phyloP scores from a whole-genome alignment of 2,888 invertebrate genomes.

The Nomada flava region DNA sequence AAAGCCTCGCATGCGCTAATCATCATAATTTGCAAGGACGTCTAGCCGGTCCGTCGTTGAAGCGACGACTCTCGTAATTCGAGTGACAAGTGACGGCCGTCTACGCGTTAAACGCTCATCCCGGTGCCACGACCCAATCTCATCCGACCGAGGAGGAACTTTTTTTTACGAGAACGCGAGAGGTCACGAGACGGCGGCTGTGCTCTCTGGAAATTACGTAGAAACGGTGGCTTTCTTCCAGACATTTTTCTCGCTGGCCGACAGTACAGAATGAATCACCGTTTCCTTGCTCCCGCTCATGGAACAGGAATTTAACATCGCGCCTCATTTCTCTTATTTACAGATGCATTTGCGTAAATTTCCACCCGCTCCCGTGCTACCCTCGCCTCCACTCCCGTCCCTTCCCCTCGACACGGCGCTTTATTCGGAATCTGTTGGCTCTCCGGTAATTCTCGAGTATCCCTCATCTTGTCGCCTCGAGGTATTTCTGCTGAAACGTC shows the following conservation, averaged over 20 bases:
- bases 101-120: slow-evolving; percentile 59
- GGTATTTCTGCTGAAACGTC: slow-evolving; percentile 24
- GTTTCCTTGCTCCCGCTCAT: slow-evolving; percentile 50
- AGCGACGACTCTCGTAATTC: slow-evolving; percentile 53
- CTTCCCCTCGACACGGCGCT: not conserved
- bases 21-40: slow-evolving; percentile 68
- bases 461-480: slow-evolving; percentile 38
- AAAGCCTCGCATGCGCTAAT: slow-evolving; percentile 55
- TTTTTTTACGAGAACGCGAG: slow-evolving; percentile 55
- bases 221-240: slow-evolving; percentile 61
- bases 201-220: slow-evolving; percentile 63
- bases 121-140: slow-evolving; percentile 63
- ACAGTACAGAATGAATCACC: slow-evolving; percentile 68
- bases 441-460: slow-evolving; percentile 38
- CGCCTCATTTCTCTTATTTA: slow-evolving; percentile 69
- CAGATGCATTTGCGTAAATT: slow-evolving; percentile 63
- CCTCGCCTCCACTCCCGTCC: not conserved
- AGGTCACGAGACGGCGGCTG: slow-evolving; percentile 61
- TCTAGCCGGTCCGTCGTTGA: slow-evolving; percentile 41
- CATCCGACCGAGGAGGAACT: slow-evolving; percentile 45
- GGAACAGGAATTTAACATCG: slow-evolving; percentile 63
- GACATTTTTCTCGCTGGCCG: slow-evolving; percentile 63
- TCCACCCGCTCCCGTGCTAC: slow-evolving; percentile 1
- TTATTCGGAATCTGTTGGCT: slow-evolving; percentile 46
- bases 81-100: slow-evolving; percentile 61